Conservation (phyloP, 2,113 vertebrate genomes). For the Pluvialis apricaria region DNA sequence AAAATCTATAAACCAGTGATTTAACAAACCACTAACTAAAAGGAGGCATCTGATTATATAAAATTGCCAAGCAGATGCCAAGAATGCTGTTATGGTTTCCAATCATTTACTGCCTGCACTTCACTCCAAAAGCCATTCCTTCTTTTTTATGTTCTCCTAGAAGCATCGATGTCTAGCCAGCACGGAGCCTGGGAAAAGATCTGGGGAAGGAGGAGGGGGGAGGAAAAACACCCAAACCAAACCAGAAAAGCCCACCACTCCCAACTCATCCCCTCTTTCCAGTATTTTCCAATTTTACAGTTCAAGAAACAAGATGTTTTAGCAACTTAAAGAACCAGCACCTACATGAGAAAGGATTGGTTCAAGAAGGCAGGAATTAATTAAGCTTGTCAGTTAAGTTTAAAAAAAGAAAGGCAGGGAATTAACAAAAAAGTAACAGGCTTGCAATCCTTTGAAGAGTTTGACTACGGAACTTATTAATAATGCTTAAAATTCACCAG, state of each 20-base stretch:
- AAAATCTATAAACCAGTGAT: conserved; percentile 51
- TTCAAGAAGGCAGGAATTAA: not conserved
- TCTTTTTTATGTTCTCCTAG: not conserved
- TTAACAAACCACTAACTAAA: conserved; percentile 56
- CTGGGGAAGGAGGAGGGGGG: no score
- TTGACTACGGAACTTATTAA: not conserved
- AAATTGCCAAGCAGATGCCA: conserved; percentile 39
- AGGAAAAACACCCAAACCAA: accelerated
- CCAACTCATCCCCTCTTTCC: not conserved
- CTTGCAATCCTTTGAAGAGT: not conserved
- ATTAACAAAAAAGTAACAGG: not conserved
- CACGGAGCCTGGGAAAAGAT: not conserved
- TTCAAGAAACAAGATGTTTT: not conserved
- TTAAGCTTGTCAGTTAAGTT: not conserved
- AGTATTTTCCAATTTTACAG: not conserved
- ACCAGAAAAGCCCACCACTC: not conserved
- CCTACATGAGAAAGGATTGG: not conserved
- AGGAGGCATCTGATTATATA: conserved; percentile 43
- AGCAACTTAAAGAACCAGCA: not conserved
- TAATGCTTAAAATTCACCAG: not conserved
- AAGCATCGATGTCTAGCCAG: not conserved
- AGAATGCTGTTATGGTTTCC: conserved; percentile 35
- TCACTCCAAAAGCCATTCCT: not conserved
- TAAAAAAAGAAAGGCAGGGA: not conserved
- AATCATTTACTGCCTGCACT: not conserved